A percentile compares a stretch with the other conserved stretches of the same genome.
Evolutionary conservation across 1,140 invertebrate species (phyloP).

Genomic region (Platyura marginata): DNA sequence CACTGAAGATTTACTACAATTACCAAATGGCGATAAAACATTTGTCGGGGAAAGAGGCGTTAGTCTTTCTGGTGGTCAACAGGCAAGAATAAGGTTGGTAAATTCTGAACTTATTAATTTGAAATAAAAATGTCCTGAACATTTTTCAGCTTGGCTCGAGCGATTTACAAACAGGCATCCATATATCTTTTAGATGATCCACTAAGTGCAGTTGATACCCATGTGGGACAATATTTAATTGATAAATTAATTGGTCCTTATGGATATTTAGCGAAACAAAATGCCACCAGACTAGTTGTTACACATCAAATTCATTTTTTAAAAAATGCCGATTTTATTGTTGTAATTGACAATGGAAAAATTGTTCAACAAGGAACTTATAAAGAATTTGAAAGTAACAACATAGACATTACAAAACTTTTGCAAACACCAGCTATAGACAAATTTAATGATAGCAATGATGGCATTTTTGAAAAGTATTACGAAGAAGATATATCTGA

Average conservation of each 20-base stretch:
- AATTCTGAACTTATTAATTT: neutral
- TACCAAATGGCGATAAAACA: conserved; percentile 67
- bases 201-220: conserved; percentile 50
- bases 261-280: conserved; percentile 30
- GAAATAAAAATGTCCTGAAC: neutral
- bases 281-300: conserved; percentile 55
- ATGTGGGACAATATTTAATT: conserved; percentile 46
- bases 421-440: conserved; percentile 24
- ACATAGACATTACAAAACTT: conserved; percentile 33
- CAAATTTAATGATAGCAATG: conserved; percentile 18
- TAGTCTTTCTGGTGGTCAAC: conserved; percentile 71
- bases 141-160: conserved; percentile 41
- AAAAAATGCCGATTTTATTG: conserved; percentile 49
- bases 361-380: conserved; percentile 36
- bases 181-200: conserved; percentile 68
- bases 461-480: conserved; percentile 10
- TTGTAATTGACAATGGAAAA: conserved; percentile 51
- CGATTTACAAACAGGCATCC: conserved; percentile 49
- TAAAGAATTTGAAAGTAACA: conserved; percentile 28
- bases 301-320: conserved; percentile 76
- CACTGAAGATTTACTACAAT: conserved; percentile 53
- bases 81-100: conserved; percentile 54
- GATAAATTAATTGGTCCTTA: conserved; percentile 36
- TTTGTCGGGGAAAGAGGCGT: conserved; percentile 70
- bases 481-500: conserved; percentile 22